A percentile compares a stretch with the other conserved stretches of the same genome.
phyloP scores from a whole-genome alignment of 2,888 invertebrate species.

The Cabera pusaria region DNA sequence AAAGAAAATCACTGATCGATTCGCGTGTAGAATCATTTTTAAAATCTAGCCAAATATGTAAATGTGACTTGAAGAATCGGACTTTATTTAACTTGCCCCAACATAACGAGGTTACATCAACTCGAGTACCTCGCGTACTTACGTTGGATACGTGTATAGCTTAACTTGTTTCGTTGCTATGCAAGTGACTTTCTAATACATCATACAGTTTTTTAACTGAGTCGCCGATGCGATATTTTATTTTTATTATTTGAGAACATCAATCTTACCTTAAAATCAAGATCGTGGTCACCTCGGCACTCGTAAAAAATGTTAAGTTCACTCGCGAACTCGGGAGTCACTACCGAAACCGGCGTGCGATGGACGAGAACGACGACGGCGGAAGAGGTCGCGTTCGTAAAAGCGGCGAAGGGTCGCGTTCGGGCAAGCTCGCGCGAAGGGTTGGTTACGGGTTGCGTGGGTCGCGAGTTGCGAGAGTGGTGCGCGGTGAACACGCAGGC shows the following conservation, averaged over 20 bases:
- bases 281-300: slow-evolving; percentile 56
- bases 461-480: slow-evolving; percentile 42
- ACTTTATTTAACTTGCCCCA: slow-evolving; percentile 62
- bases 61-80: slow-evolving; percentile 51
- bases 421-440: slow-evolving; percentile 27
- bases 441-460: slow-evolving; percentile 35
- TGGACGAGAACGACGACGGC: slow-evolving; percentile 6
- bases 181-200: slow-evolving; percentile 78
- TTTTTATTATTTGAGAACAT: slow-evolving; percentile 9
- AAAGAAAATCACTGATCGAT: slow-evolving; percentile 36
- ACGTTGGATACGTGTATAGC: slow-evolving; percentile 58
- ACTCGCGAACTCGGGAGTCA: slow-evolving; percentile 71
- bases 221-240: slow-evolving; percentile 22
- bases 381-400: slow-evolving; percentile 22
- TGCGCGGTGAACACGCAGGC: slow-evolving; percentile 50
- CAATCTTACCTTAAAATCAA: slow-evolving; percentile 66
- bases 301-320: slow-evolving; percentile 65
- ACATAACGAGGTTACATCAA: slow-evolving; percentile 72
- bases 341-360: slow-evolving; percentile 37
- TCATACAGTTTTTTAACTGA: slow-evolving; percentile 48
- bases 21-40: slow-evolving; percentile 29
- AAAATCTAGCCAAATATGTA: slow-evolving; percentile 38
- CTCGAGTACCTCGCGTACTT: slow-evolving; percentile 64
- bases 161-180: slow-evolving; percentile 74
- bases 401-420: slow-evolving; percentile 34